These are phyloP conservation scores for Odocoileus hemionus DNA, from an alignment of 2,113 vertebrate genomes.

Conservation along the genomic window DNA sequence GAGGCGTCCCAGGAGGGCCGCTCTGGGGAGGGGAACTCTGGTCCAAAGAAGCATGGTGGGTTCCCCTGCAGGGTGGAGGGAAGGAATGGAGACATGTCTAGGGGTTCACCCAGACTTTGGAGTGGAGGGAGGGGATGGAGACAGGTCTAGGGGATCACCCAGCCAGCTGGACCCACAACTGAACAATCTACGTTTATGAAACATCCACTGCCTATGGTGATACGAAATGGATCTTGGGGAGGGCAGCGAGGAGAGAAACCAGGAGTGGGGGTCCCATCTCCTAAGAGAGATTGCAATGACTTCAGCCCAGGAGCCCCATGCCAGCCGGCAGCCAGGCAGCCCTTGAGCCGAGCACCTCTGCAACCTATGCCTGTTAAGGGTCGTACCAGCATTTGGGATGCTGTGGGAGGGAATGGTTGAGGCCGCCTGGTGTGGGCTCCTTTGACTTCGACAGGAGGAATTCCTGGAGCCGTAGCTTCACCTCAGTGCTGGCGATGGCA, in stretches of 20 bases:
- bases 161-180: neutral
- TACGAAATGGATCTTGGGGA: neutral
- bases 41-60: slow-evolving; percentile 93
- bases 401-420: slow-evolving; percentile 95
- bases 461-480: slow-evolving; percentile 96
- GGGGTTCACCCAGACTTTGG: neutral
- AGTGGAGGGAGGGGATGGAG: neutral
- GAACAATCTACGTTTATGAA: neutral
- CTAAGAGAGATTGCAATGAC: neutral
- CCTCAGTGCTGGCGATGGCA: slow-evolving; percentile 96
- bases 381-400: slow-evolving; percentile 90
- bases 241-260: neutral
- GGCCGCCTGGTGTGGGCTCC: slow-evolving; percentile 85
- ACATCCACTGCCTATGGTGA: neutral
- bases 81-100: neutral
- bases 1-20: slow-evolving; percentile 84
- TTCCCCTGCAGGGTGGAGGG: slow-evolving; percentile 81
- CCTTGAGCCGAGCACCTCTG: neutral
- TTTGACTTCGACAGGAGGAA: slow-evolving; percentile 94
- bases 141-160: neutral
- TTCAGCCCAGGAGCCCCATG: neutral
- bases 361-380: neutral
- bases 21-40: slow-evolving; percentile 94
- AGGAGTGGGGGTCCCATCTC: neutral
- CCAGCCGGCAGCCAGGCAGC: neutral